These are phyloP conservation scores for Timema cristinae DNA, from an alignment of 2,888 invertebrate genomes.

Conservation along the genomic window DNA sequence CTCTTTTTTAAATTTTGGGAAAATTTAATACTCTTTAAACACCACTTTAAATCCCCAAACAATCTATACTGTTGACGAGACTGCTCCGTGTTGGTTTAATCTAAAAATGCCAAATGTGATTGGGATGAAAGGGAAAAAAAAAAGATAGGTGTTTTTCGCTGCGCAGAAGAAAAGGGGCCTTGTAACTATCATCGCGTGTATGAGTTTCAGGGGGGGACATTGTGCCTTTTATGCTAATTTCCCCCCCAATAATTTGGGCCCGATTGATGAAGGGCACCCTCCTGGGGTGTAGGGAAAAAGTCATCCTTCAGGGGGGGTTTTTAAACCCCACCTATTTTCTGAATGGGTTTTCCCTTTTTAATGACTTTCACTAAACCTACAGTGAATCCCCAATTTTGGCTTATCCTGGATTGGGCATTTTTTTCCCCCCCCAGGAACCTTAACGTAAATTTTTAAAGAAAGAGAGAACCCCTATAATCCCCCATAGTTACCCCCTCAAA, in stretches of 20 bases:
- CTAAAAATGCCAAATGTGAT: conserved; percentile 11
- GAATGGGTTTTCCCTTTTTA: background rate
- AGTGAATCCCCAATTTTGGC: background rate
- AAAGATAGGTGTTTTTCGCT: conserved; percentile 16
- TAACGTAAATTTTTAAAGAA: background rate
- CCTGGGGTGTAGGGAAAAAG: background rate
- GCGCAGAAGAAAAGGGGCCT: conserved; percentile 21
- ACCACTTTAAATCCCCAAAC: too few relatives aligned
- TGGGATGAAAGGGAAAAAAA: conserved; percentile 13
- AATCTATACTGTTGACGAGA: too few relatives aligned
- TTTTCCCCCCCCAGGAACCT: background rate
- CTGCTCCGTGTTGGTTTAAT: conserved; percentile 20
- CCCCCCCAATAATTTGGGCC: conserved; percentile 18
- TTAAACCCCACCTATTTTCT: background rate
- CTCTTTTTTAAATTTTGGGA: too few relatives aligned
- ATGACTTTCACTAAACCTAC: background rate
- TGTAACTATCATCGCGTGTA: conserved; percentile 22
- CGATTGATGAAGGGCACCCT: background rate
- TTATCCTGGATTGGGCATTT: background rate
- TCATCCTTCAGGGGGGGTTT: conserved; percentile 22
- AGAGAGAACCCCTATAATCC: background rate
- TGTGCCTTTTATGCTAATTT: conserved; percentile 25
- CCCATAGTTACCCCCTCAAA: background rate
- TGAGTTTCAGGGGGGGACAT: conserved; percentile 23
- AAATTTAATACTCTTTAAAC: too few relatives aligned